Conservation (phyloP, 2,888 invertebrate genomes). For the Brachypterus glaber region DNA sequence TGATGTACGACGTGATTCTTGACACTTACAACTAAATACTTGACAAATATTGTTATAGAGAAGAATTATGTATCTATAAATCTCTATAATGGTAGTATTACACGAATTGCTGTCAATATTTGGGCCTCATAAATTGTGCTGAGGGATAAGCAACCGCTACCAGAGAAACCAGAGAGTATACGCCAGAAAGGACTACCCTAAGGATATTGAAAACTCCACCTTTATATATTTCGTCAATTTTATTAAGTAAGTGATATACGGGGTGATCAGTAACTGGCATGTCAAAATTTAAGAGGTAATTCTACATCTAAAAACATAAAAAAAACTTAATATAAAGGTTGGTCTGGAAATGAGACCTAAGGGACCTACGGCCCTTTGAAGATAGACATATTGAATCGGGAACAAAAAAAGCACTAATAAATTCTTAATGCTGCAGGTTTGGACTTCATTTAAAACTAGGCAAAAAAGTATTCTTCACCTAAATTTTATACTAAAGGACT, state of each 20-base stretch:
- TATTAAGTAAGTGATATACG: background rate
- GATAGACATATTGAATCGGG: no score
- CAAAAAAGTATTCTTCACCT: no score
- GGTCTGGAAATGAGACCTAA: no score
- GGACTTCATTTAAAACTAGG: no score
- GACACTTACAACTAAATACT: conserved; percentile 36
- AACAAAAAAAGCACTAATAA: no score
- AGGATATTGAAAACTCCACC: background rate
- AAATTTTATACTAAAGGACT: no score
- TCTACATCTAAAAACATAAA: no score
- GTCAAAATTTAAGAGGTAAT: no score
- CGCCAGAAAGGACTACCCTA: background rate
- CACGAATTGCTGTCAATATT: conserved; percentile 39
- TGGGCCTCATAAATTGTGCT: conserved; percentile 34
- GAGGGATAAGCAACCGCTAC: conserved; percentile 22
- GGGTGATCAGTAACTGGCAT: no score
- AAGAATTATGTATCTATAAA: conserved; percentile 42
- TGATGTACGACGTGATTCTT: conserved; percentile 39
- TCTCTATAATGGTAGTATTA: conserved; percentile 37
- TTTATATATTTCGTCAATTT: background rate
- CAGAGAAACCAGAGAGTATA: conserved; percentile 16
- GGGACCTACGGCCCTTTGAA: no score
- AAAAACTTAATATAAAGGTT: no score
- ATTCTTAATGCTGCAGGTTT: no score
- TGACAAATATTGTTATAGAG: conserved; percentile 39